Evolutionary conservation across 2,113 vertebrate species (phyloP), one percentile per base, ranked within the genome.

Genomic region (Phocoena sinus): DNA sequence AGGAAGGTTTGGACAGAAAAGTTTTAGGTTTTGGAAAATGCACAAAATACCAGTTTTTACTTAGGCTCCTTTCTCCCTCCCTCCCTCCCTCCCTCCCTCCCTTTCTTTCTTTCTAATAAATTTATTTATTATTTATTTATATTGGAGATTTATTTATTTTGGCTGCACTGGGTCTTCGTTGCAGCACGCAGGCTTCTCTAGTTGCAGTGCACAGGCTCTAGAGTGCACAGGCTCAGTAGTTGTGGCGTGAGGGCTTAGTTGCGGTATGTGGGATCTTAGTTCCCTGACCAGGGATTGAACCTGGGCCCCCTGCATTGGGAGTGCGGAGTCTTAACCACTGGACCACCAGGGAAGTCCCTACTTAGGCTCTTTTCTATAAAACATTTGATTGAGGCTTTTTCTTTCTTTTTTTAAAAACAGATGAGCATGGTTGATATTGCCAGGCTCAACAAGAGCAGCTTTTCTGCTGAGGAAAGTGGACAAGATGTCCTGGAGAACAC

Each of bases 401-500:
- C 4, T 74, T 76, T 65, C 6, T 5, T 83, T 73, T 0, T 96
- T 95, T 63, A 89, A 89, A 65, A 98, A 87, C 67, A 99, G 98
- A 56, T 86, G 73, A 79, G 36, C 85, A 5, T 67, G 74, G 73
- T 70, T 82, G 86, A 31, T 71, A 77, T 28, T 97, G 70, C 80
- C 12, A 53, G 6, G n/a, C 76, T 85, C 63, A 91, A 74, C n/a
- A 88, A 87, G 28, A 97, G 18, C 4, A 47, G 41, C 76, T 91
- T 47, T 97, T 81, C 86, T 89, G 7, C 91, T n/a, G 91, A 95
- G n/a, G 98, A 97, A 81, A 65, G 38, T 76, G 94, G 26, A 62
- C 95, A 74, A 0, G 97, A 82, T 63, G 26, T 96, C 70, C 62
- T 96, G 60, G 98, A 98, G 38, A 97, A 95, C 82, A 90, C 98